Percentiles rank a stretch among this genome's conserved stretches.
phyloP scores from a whole-genome alignment of 2,113 vertebrate genomes.

The Gambusia affinis region DNA sequence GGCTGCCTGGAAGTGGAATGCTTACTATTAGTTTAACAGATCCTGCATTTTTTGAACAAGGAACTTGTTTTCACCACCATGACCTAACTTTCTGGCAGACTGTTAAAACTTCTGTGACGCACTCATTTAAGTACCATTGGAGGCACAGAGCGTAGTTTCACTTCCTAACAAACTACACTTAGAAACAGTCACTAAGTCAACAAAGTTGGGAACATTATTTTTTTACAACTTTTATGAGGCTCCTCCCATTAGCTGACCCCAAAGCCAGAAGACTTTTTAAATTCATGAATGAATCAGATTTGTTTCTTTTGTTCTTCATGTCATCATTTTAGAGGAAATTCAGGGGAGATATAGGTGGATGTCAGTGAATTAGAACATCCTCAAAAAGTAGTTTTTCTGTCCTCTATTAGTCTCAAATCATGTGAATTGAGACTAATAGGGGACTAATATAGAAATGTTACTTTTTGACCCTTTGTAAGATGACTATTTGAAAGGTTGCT shows the following conservation, averaged over 20 bases:
- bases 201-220: constrained; percentile 27
- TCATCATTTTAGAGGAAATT: too few species aligned
- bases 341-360: too few species aligned
- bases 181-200: constrained; percentile 29
- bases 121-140: not conserved
- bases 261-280: constrained; percentile 37
- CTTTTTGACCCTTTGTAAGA: too few species aligned
- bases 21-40: constrained; percentile 27
- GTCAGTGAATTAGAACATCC: too few species aligned
- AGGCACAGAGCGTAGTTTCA: constrained; percentile 11
- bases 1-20: constrained; percentile 40
- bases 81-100: not conserved
- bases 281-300: not conserved
- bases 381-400: too few species aligned
- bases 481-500: too few species aligned
- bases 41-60: constrained; percentile 4
- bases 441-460: too few species aligned
- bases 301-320: not conserved
- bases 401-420: too few species aligned
- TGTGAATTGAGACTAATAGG: too few species aligned
- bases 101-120: not conserved
- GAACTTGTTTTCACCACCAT: not conserved
- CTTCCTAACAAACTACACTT: not conserved
- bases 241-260: constrained; percentile 26
- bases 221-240: constrained; percentile 56